These are phyloP conservation scores for Cantharis lateralis DNA, from an alignment of 2,888 invertebrate species.

Conservation along the genomic window DNA sequence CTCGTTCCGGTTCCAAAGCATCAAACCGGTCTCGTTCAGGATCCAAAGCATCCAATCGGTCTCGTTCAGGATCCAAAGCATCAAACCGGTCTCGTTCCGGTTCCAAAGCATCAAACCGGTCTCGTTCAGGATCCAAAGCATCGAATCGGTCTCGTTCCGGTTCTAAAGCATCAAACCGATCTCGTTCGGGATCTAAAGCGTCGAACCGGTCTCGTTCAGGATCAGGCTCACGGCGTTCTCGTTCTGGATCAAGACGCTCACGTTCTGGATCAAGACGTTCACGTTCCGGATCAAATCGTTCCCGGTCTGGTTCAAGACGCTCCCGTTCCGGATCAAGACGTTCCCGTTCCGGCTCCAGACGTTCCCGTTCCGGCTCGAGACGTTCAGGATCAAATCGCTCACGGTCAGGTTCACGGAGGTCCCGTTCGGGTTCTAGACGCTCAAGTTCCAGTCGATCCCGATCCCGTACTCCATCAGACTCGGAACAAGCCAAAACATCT, in stretches of 20 bases:
- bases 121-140: slow-evolving; percentile 38
- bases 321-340: slow-evolving; percentile 43
- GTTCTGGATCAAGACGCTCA: slow-evolving; percentile 42
- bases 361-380: slow-evolving; percentile 37
- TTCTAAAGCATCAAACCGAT: slow-evolving; percentile 39
- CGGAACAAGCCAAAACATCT: slow-evolving; percentile 34
- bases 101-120: slow-evolving; percentile 33
- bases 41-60: slow-evolving; percentile 19
- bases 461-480: slow-evolving; percentile 40
- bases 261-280: slow-evolving; percentile 40
- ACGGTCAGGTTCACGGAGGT: slow-evolving; percentile 38
- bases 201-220: slow-evolving; percentile 39
- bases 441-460: slow-evolving; percentile 45
- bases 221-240: slow-evolving; percentile 36
- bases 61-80: slow-evolving; percentile 45
- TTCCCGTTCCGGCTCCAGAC: slow-evolving; percentile 38
- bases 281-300: slow-evolving; percentile 34
- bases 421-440: slow-evolving; percentile 32
- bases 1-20: slow-evolving; percentile 15
- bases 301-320: slow-evolving; percentile 43
- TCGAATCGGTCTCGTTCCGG: slow-evolving; percentile 41
- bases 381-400: slow-evolving; percentile 43
- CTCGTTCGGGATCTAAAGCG: slow-evolving; percentile 38
- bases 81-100: slow-evolving; percentile 39
- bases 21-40: slow-evolving; percentile 19